phyloP scores from a whole-genome alignment of 1,140 invertebrate genomes.

The Diabrotica undecimpunctata region DNA sequence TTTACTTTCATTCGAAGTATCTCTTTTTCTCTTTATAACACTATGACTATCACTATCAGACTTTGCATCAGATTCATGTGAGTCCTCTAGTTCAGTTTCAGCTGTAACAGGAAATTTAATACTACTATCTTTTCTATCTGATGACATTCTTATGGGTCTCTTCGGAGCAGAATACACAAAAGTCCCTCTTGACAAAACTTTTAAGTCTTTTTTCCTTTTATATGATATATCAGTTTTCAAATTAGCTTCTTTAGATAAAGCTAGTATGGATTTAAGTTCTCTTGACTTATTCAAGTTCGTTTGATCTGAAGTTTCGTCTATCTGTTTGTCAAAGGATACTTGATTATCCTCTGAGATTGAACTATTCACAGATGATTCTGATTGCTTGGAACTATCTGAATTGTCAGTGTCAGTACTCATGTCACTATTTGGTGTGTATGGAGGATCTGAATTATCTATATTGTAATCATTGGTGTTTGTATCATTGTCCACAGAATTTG shows the following conservation, averaged over 20 bases:
- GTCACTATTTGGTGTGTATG: too few relatives aligned
- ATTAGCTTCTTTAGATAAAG: slow-evolving; percentile 43
- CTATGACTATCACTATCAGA: slow-evolving; percentile 3
- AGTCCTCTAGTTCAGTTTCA: slow-evolving; percentile 33
- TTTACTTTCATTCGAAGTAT: slow-evolving; percentile 17
- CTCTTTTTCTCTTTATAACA: slow-evolving; percentile 24
- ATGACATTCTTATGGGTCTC: slow-evolving; percentile 18
- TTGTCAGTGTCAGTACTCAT: too few relatives aligned
- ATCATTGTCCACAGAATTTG: too few relatives aligned
- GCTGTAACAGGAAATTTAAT: slow-evolving; percentile 36
- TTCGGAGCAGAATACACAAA: slow-evolving; percentile 7
- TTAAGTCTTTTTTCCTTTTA: slow-evolving; percentile 35
- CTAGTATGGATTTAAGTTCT: slow-evolving; percentile 41
- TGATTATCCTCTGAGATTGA: slow-evolving; percentile 3
- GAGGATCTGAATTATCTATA: too few relatives aligned
- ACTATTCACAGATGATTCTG: too few relatives aligned
- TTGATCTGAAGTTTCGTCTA: slow-evolving; percentile 19
- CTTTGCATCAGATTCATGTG: slow-evolving; percentile 17
- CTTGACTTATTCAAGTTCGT: slow-evolving; percentile 23
- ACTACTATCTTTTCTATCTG: not conserved
- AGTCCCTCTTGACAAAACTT: slow-evolving; percentile 10
- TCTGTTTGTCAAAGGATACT: not conserved
- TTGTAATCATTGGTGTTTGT: too few relatives aligned
- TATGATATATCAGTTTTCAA: slow-evolving; percentile 41
- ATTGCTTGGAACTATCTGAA: too few relatives aligned